Percentiles rank a stretch among this genome's conserved stretches.
Conservation (phyloP, 2,888 invertebrate genomes). For the Hofmannophila pseudospretella region DNA sequence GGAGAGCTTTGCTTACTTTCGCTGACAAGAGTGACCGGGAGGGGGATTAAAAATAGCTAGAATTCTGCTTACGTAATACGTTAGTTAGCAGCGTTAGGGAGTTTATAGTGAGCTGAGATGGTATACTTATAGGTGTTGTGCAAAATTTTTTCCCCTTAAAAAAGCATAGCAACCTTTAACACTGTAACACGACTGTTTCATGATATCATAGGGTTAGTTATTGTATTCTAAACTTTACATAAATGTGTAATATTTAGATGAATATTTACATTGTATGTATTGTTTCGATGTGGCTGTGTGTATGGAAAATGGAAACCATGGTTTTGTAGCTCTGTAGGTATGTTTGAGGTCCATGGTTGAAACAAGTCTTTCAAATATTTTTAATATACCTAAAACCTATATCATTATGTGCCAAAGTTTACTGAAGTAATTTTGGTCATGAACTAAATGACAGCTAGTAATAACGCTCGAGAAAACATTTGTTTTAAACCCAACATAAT, state of each 20-base stretch:
- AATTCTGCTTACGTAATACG: no score
- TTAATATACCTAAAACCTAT: slow-evolving; percentile 1
- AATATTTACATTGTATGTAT: not conserved
- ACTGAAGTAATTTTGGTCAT: not conserved
- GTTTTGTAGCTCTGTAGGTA: not conserved
- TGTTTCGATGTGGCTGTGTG: not conserved
- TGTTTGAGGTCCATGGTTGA: slow-evolving; percentile 3
- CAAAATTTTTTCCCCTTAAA: no score
- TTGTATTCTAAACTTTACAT: slow-evolving; percentile 24
- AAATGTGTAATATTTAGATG: slow-evolving; percentile 1
- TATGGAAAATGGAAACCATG: not conserved
- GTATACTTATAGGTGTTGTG: no score
- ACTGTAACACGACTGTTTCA: slow-evolving; percentile 44
- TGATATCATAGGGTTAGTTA: slow-evolving; percentile 36
- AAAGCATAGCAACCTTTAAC: no score
- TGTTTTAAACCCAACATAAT: no score
- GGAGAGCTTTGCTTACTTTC: no score
- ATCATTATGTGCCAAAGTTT: slow-evolving; percentile 6
- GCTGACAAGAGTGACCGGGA: no score
- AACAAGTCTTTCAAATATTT: slow-evolving; percentile 10
- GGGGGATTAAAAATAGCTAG: no score
- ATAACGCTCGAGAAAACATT: no score
- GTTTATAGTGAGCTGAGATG: no score
- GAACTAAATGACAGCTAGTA: no score
- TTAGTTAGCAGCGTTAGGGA: no score